These are phyloP conservation scores for Climacteris rufus DNA, from an alignment of 2,113 vertebrate genomes.

Conservation along the genomic window DNA sequence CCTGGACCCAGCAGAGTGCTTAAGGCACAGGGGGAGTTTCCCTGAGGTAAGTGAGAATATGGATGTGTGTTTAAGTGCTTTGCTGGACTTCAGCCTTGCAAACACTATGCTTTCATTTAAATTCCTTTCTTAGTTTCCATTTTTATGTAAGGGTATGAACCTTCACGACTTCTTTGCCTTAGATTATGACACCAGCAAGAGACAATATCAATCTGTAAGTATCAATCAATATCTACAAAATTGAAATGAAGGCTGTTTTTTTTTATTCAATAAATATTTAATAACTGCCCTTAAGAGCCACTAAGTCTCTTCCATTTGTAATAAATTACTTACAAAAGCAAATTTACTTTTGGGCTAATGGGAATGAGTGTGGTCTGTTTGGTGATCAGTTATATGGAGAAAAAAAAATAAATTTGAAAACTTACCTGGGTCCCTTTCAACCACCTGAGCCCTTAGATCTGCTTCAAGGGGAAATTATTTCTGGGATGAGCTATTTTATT, in stretches of 20 bases:
- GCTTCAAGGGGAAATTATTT: neutral
- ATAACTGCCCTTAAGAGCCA: neutral
- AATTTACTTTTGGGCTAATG: neutral
- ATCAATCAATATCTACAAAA: neutral
- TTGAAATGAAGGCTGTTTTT: neutral
- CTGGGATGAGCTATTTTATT: neutral
- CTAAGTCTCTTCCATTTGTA: neutral
- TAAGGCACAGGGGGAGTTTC: neutral
- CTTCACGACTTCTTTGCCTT: neutral
- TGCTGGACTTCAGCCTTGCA: conserved; percentile 10
- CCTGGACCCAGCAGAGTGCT: neutral
- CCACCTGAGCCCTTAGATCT: neutral
- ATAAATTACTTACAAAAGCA: neutral
- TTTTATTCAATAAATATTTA: neutral
- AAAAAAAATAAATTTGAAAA: neutral
- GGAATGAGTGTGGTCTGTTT: neutral
- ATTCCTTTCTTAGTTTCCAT: neutral
- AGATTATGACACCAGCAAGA: neutral
- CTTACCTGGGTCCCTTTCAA: neutral
- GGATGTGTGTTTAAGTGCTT: neutral
- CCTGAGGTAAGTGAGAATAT: neutral
- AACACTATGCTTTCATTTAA: neutral
- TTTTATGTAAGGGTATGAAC: neutral
- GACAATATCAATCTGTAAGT: neutral
- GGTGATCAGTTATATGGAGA: neutral